Conservation (phyloP, 2,888 invertebrate genomes). For the Formica aserva region DNA sequence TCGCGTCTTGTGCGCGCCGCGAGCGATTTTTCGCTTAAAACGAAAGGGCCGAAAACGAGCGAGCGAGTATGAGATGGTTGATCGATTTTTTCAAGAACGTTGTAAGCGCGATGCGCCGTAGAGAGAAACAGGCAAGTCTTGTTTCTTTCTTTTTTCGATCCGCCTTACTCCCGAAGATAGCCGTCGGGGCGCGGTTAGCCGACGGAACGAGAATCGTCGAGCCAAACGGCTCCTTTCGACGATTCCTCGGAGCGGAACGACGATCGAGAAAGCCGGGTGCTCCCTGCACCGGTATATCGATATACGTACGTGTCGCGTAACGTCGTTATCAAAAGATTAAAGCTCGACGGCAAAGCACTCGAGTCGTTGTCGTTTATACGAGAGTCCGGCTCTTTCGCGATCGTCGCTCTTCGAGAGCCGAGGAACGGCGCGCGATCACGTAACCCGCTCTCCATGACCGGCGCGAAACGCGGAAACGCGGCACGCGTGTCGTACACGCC, state of each 20-base stretch:
- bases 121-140: not conserved
- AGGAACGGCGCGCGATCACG: conserved; percentile 17
- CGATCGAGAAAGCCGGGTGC: not conserved
- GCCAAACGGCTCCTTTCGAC: not conserved
- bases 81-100: conserved; percentile 34
- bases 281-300: not conserved
- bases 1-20: conserved; percentile 19
- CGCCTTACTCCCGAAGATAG: not conserved
- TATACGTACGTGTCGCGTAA: not conserved
- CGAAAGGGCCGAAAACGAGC: not conserved
- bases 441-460: conserved; percentile 46
- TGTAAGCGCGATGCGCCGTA: conserved; percentile 10
- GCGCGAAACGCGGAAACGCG: conserved; percentile 51
- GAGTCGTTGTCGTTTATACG: not conserved
- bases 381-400: not conserved
- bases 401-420: not conserved
- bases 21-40: not conserved
- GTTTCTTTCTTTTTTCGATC: not conserved
- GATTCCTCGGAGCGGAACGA: not conserved
- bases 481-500: conserved; percentile 49
- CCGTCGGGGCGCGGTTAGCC: not conserved
- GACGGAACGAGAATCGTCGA: not conserved
- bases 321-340: conserved; percentile 13
- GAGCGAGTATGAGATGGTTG: not conserved
- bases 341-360: conserved; percentile 37